These are phyloP conservation scores for Ypsolopha scabrella DNA, from an alignment of 2,888 invertebrate genomes.

Conservation along the genomic window DNA sequence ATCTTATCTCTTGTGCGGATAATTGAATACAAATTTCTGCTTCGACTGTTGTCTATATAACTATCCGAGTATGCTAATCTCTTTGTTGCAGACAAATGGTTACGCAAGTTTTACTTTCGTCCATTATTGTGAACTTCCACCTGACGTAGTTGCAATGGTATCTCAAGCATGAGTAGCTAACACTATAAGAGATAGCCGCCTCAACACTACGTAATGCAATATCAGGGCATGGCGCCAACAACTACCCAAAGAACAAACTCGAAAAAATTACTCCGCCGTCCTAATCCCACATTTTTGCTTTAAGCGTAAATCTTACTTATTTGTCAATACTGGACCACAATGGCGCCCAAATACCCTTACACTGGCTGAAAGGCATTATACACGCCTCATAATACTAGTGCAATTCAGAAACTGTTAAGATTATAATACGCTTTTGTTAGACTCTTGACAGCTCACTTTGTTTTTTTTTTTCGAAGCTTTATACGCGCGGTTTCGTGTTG, in stretches of 20 bases:
- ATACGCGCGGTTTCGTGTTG: conserved; percentile 36
- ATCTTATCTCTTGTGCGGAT: not conserved
- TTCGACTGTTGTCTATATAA: conserved; percentile 14
- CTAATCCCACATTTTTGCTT: conserved; percentile 63
- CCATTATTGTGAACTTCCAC: conserved; percentile 42
- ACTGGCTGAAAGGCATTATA: conserved; percentile 60
- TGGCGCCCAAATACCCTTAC: conserved; percentile 65
- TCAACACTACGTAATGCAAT: conserved; percentile 46
- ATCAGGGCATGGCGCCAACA: conserved; percentile 54
- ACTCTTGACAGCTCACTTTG: conserved; percentile 54
- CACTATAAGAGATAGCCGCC: conserved; percentile 30
- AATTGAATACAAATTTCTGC: conserved; percentile 8
- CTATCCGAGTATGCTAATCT: not conserved
- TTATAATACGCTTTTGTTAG: conserved; percentile 65
- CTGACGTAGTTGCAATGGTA: conserved; percentile 49
- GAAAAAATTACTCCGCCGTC: conserved; percentile 36
- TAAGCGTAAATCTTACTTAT: conserved; percentile 64
- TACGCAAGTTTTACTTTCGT: conserved; percentile 44
- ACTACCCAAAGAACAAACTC: conserved; percentile 26
- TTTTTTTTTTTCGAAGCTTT: conserved; percentile 30
- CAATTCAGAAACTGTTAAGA: conserved; percentile 67
- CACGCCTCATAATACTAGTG: conserved; percentile 63
- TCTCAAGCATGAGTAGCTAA: conserved; percentile 18
- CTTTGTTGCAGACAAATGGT: conserved; percentile 18
- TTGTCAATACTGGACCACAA: conserved; percentile 69